Conservation (phyloP, 2,113 vertebrate species). For the Python bivittatus region DNA sequence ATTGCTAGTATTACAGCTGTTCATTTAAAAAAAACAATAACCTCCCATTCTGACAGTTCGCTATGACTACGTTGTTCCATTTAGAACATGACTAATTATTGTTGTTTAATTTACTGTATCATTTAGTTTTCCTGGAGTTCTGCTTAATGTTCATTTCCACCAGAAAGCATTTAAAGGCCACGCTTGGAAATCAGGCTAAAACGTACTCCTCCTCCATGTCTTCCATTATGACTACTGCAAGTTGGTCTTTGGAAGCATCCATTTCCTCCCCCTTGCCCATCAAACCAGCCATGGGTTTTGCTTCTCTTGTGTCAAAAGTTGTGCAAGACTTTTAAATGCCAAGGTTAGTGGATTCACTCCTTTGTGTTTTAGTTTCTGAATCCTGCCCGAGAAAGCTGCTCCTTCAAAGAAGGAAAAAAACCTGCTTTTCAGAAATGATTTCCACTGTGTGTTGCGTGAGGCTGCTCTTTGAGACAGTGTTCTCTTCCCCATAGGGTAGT, state of each 20-base stretch:
- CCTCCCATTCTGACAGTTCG: neutral
- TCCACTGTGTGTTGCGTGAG: accelerated
- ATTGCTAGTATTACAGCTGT: neutral
- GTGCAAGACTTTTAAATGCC: neutral
- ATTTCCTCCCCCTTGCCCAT: too few relatives aligned
- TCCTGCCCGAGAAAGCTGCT: neutral
- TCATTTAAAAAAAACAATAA: neutral
- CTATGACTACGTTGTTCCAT: too few relatives aligned
- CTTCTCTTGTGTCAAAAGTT: neutral
- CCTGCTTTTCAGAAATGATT: neutral
- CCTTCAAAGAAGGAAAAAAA: neutral
- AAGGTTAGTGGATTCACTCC: neutral
- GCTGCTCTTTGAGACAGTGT: neutral
- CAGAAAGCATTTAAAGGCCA: neutral
- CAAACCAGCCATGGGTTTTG: neutral
- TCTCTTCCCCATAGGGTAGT: neutral
- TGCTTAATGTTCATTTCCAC: neutral
- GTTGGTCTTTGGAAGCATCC: neutral
- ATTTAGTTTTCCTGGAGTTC: neutral
- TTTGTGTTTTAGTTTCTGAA: constrained; percentile 1
- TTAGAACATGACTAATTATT: too few relatives aligned
- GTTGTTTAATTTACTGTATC: neutral
- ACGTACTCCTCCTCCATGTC: too few relatives aligned
- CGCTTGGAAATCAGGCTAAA: too few relatives aligned
- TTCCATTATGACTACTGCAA: too few relatives aligned